These are phyloP conservation scores for Gobio gobio DNA, from an alignment of 2,113 vertebrate genomes.

Conservation along the genomic window DNA sequence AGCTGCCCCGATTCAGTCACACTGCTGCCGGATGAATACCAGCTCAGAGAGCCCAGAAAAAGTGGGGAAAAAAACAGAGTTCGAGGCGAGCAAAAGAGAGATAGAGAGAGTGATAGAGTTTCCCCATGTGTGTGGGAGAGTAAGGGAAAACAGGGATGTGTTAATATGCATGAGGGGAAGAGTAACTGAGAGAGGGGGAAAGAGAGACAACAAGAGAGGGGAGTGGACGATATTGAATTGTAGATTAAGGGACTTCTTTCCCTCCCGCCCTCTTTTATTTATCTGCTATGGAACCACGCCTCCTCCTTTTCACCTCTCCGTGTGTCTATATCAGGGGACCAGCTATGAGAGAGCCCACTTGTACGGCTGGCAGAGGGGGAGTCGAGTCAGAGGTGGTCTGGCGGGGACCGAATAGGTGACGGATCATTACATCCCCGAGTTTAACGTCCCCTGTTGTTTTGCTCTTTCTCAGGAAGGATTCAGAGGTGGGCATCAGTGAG, in stretches of 20 bases:
- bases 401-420: conserved; percentile 32
- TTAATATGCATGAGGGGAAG: conserved; percentile 42
- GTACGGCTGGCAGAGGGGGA: conserved; percentile 35
- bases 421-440: background rate
- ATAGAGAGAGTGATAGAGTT: conserved; percentile 41
- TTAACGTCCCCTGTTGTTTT: background rate
- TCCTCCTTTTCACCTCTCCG: conserved; percentile 77
- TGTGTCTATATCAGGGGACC: conserved; percentile 78
- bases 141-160: conserved; percentile 43
- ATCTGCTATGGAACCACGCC: conserved; percentile 73
- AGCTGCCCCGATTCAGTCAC: conserved; percentile 66
- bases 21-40: conserved; percentile 62
- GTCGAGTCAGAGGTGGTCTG: conserved; percentile 44
- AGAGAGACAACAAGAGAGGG: conserved; percentile 31
- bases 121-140: conserved; percentile 31
- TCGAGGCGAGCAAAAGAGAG: background rate
- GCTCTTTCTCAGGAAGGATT: background rate
- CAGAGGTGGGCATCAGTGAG: conserved; percentile 14
- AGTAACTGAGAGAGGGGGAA: conserved; percentile 30
- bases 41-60: conserved; percentile 47
- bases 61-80: background rate
- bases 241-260: conserved; percentile 73
- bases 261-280: conserved; percentile 75
- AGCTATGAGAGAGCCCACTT: conserved; percentile 63
- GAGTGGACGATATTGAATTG: conserved; percentile 73